These are phyloP conservation scores for Habrosyne pyritoides DNA, from an alignment of 2,888 invertebrate species.

Conservation along the genomic window DNA sequence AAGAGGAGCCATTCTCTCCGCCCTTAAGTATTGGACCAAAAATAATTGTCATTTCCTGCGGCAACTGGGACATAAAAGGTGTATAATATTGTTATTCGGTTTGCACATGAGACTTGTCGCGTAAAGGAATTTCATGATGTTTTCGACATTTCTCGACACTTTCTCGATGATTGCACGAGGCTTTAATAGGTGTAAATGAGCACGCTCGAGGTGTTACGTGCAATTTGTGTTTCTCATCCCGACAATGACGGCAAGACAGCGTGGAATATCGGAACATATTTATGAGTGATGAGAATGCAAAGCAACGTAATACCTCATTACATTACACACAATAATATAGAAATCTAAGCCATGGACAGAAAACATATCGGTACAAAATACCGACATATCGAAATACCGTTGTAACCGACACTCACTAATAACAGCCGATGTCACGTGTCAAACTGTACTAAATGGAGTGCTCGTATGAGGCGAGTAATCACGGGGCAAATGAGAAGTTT, in stretches of 20 bases:
- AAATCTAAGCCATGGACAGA: neutral
- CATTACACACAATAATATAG: neutral
- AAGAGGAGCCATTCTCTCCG: constrained; percentile 75
- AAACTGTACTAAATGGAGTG: constrained; percentile 50
- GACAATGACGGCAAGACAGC: constrained; percentile 7
- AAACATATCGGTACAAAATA: constrained; percentile 43
- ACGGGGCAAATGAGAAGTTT: constrained; percentile 76
- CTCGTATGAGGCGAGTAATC: constrained; percentile 64
- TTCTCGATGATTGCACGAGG: constrained; percentile 48
- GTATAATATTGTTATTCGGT: constrained; percentile 38
- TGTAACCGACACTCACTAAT: constrained; percentile 62
- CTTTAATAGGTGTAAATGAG: constrained; percentile 49
- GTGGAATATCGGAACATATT: constrained; percentile 10
- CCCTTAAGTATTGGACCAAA: constrained; percentile 72
- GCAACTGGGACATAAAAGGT: constrained; percentile 50
- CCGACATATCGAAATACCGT: constrained; percentile 43
- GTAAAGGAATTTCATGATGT: constrained; percentile 38
- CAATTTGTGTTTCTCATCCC: neutral
- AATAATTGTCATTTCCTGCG: constrained; percentile 84
- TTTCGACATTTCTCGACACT: constrained; percentile 49
- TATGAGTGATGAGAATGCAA: neutral
- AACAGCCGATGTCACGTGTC: constrained; percentile 67
- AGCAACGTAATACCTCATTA: neutral
- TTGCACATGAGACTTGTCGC: constrained; percentile 27
- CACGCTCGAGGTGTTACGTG: constrained; percentile 43